phyloP scores from a whole-genome alignment of 2,888 invertebrate genomes.

The Chrysodeixis includens region DNA sequence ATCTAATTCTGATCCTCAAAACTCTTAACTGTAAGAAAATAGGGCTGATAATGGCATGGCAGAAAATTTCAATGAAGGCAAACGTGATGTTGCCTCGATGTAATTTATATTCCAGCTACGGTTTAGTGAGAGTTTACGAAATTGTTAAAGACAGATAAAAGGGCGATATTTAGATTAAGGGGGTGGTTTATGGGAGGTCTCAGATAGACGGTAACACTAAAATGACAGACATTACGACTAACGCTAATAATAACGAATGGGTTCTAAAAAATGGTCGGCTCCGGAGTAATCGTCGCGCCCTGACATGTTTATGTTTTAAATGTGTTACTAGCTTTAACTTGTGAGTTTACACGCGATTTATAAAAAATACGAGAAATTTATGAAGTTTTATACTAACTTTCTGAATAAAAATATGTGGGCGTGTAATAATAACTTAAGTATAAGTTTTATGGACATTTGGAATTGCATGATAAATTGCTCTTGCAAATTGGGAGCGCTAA shows the following conservation, averaged over 20 bases:
- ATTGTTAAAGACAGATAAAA: constrained; percentile 89
- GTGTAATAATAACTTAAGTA: constrained; percentile 1
- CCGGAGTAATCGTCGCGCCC: constrained; percentile 42
- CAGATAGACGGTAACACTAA: constrained; percentile 73
- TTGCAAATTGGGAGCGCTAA: constrained; percentile 26
- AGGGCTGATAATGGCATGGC: constrained; percentile 57
- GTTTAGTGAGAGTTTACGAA: constrained; percentile 87
- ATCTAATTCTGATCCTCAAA: constrained; percentile 16
- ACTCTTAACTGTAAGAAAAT: constrained; percentile 48
- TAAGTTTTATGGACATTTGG: constrained; percentile 13
- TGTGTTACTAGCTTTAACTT: constrained; percentile 35
- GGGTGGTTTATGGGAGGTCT: constrained; percentile 84
- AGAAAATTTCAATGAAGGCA: constrained; percentile 45
- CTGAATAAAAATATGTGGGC: not conserved
- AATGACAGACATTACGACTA: constrained; percentile 80
- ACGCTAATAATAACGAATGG: constrained; percentile 81
- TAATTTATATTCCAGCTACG: constrained; percentile 87
- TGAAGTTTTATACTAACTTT: constrained; percentile 7
- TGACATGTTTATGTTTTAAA: constrained; percentile 51
- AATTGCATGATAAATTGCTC: constrained; percentile 26
- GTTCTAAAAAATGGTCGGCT: constrained; percentile 65
- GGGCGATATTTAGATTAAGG: constrained; percentile 85
- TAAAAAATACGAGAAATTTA: not conserved
- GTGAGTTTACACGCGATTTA: constrained; percentile 19
- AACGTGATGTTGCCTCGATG: constrained; percentile 65